A percentile compares a stretch with the other conserved stretches of the same genome.
Conservation (phyloP, 2,888 invertebrate species). For the Chironomus tentans region DNA sequence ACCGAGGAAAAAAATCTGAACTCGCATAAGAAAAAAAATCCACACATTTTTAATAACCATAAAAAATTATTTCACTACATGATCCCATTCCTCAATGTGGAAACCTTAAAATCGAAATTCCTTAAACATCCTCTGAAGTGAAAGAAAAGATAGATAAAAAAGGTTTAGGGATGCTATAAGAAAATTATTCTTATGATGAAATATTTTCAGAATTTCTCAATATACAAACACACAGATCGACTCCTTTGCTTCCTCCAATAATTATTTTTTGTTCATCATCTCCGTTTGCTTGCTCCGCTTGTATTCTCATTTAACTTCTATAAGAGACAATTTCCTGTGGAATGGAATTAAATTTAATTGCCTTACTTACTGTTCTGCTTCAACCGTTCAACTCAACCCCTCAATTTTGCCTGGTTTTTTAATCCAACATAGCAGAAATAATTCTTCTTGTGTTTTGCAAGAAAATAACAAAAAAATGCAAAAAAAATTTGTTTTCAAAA, state of each 20-base stretch:
- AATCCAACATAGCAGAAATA: no score
- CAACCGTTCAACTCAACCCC: neutral
- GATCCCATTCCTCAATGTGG: no score
- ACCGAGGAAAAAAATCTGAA: no score
- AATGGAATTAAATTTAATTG: conserved; percentile 14
- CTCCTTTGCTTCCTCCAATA: neutral
- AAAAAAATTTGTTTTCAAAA: neutral
- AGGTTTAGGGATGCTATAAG: no score
- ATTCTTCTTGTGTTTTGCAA: neutral
- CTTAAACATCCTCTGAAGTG: no score
- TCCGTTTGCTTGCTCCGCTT: neutral
- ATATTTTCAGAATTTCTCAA: no score
- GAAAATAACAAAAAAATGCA: neutral
- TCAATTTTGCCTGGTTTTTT: neutral
- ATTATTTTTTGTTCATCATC: neutral
- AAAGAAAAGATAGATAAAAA: no score
- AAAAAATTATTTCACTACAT: no score
- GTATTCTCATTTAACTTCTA: neutral
- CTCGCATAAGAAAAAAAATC: no score
- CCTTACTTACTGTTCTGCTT: neutral
- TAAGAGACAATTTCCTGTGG: conserved; percentile 10
- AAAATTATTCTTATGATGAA: no score
- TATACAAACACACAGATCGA: neutral
- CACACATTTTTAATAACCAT: no score
- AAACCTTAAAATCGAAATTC: no score